phyloP scores from a whole-genome alignment of 1,140 invertebrate genomes.

The Sarcophaga bullata region DNA sequence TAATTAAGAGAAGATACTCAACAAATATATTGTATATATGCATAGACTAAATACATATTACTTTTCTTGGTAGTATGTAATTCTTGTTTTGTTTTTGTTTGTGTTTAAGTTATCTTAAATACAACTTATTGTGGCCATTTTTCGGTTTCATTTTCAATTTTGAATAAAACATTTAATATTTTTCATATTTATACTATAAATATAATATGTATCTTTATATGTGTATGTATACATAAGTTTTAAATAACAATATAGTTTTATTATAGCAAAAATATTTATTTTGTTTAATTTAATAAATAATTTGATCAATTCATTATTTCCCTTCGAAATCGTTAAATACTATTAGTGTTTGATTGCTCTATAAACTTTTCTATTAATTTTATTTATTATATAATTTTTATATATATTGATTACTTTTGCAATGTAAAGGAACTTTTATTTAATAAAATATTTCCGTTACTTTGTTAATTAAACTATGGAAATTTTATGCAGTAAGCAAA shows the following conservation, averaged over 20 bases:
- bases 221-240: not conserved
- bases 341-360: not conserved
- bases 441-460: too few species aligned
- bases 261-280: constrained; percentile 24
- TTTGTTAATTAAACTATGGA: too few species aligned
- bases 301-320: not conserved
- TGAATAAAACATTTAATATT: too few species aligned
- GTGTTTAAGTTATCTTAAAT: not conserved
- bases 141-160: not conserved
- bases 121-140: constrained; percentile 14
- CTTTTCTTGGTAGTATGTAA: too few species aligned
- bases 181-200: too few species aligned
- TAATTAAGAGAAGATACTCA: not conserved
- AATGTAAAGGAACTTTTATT: not conserved
- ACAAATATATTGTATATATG: not conserved
- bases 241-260: not conserved
- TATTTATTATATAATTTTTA: too few species aligned
- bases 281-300: not conserved
- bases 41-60: not conserved
- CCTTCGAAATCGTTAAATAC: not conserved
- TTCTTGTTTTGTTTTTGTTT: too few species aligned
- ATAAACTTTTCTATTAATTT: not conserved
- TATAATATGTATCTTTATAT: too few species aligned
- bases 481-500: too few species aligned
- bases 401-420: not conserved